A percentile compares a stretch with the other conserved stretches of the same genome.
Conservation (phyloP, 2,113 vertebrate species). For the Platycercus adscitus region DNA sequence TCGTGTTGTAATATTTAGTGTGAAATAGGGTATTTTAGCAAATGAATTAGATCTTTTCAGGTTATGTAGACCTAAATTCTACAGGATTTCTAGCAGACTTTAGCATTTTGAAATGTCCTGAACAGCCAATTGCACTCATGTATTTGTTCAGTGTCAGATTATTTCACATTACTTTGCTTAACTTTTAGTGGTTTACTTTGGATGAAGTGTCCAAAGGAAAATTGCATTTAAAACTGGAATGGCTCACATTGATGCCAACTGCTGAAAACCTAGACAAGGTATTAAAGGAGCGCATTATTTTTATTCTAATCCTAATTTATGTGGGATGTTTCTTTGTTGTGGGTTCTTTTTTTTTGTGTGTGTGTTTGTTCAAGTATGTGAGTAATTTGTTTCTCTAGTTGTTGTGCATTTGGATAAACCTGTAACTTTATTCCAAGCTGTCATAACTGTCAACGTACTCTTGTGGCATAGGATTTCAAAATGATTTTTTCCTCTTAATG, state of each 20-base stretch:
- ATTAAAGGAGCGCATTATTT: not conserved
- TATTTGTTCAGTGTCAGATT: not conserved
- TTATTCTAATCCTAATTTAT: not conserved
- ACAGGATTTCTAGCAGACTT: not conserved
- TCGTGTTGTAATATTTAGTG: not conserved
- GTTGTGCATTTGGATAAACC: not conserved
- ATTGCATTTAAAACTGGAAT: constrained; percentile 92
- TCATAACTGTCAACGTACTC: not conserved
- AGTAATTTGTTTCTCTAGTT: not conserved
- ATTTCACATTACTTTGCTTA: constrained; percentile 11
- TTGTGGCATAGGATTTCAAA: not conserved
- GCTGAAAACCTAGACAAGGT: constrained; percentile 90
- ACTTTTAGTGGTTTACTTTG: constrained; percentile 89
- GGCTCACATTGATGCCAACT: constrained; percentile 84
- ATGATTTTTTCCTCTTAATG: not conserved
- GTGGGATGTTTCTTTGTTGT: not conserved
- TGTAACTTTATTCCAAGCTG: not conserved
- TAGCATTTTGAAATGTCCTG: not conserved
- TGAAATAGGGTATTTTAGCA: not conserved
- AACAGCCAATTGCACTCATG: not conserved
- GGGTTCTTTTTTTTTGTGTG: not conserved
- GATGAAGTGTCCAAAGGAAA: constrained; percentile 88
- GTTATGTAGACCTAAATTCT: not conserved
- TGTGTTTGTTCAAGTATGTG: not conserved
- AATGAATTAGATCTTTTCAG: not conserved